These are phyloP conservation scores for Dynastes maya DNA, from an alignment of 2,888 invertebrate species.

Conservation along the genomic window DNA sequence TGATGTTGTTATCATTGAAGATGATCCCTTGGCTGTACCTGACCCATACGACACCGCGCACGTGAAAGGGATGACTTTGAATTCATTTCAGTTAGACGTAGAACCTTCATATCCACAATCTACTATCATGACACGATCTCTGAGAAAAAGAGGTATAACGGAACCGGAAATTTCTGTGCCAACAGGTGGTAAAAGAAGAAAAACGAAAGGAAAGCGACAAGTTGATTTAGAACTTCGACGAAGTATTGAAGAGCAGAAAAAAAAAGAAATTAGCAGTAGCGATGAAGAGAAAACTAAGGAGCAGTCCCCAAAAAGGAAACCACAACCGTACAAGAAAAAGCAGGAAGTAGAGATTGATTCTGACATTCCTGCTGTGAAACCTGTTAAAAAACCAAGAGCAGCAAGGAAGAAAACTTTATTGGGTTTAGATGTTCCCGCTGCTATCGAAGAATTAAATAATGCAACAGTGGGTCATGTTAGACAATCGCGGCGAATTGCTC, in stretches of 20 bases:
- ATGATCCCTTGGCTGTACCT: slow-evolving; percentile 67
- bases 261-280: slow-evolving; percentile 71
- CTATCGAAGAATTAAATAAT: slow-evolving; percentile 58
- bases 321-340: slow-evolving; percentile 52
- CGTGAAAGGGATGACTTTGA: slow-evolving; percentile 50
- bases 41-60: slow-evolving; percentile 53
- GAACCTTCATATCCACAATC: slow-evolving; percentile 53
- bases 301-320: slow-evolving; percentile 41
- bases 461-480: slow-evolving; percentile 77
- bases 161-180: slow-evolving; percentile 49
- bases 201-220: slow-evolving; percentile 63
- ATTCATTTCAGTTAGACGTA: slow-evolving; percentile 57
- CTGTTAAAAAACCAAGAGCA: slow-evolving; percentile 51
- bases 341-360: slow-evolving; percentile 53
- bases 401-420: slow-evolving; percentile 65
- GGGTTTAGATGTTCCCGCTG: slow-evolving; percentile 70
- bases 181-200: slow-evolving; percentile 58
- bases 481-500: slow-evolving; percentile 89
- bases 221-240: slow-evolving; percentile 65
- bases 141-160: slow-evolving; percentile 32
- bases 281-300: slow-evolving; percentile 69
- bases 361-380: slow-evolving; percentile 7
- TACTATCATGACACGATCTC: slow-evolving; percentile 36
- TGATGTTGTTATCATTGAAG: slow-evolving; percentile 59
- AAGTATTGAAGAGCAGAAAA: slow-evolving; percentile 73